These are phyloP conservation scores for Hydrochoerus hydrochaeris DNA, from an alignment of 2,113 vertebrate species.

Conservation along the genomic window DNA sequence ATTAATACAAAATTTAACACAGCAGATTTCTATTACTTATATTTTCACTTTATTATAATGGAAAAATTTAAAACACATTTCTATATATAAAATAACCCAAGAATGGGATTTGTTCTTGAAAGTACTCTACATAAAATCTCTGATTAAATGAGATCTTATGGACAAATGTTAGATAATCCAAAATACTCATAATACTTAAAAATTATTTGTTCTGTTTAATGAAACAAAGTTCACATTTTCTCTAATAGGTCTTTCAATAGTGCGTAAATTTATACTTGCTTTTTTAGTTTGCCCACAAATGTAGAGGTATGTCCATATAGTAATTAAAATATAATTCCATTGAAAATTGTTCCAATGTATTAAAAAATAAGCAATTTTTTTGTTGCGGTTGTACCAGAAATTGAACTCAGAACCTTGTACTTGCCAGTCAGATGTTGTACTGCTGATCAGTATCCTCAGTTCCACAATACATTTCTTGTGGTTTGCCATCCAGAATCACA, in stretches of 20 bases:
- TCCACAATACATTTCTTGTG: background rate
- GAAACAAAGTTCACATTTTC: background rate
- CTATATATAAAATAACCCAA: background rate
- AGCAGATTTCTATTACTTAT: background rate
- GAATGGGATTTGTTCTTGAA: background rate
- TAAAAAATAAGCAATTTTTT: too few relatives aligned
- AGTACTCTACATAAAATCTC: background rate
- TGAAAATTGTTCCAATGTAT: background rate
- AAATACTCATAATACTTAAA: background rate
- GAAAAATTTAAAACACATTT: background rate
- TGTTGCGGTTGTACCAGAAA: too few relatives aligned
- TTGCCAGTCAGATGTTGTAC: too few relatives aligned
- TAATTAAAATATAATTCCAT: background rate
- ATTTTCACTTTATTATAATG: slow-evolving; percentile 3
- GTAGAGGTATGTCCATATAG: background rate
- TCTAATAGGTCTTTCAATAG: background rate
- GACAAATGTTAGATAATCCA: background rate
- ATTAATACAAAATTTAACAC: background rate
- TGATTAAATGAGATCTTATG: background rate
- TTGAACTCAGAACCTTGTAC: too few relatives aligned
- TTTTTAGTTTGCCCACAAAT: background rate
- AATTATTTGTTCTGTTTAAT: background rate
- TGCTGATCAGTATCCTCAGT: too few relatives aligned
- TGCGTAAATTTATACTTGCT: background rate
- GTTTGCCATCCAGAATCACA: background rate